phyloP scores from a whole-genome alignment of 2,797 vertebrate species.

The Sylvilagus floridanus region DNA sequence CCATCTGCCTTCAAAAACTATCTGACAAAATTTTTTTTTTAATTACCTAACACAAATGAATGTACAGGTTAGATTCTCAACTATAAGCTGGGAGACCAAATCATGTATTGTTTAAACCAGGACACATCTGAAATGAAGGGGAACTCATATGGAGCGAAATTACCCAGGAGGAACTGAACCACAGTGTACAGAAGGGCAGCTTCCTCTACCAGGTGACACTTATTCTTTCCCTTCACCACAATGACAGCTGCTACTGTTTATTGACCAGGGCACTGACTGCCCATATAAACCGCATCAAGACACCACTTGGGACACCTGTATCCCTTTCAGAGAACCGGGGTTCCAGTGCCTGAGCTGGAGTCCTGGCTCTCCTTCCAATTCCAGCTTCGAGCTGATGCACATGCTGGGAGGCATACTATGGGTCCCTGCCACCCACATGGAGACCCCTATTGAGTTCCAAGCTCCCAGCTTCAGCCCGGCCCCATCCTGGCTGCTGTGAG shows the following conservation, averaged over 20 bases:
- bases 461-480: too few species aligned
- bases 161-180: not conserved
- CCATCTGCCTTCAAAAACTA: not conserved
- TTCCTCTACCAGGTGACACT: not conserved
- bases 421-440: too few species aligned
- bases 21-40: too few species aligned
- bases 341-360: too few species aligned
- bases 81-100: not conserved
- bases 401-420: too few species aligned
- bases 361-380: too few species aligned
- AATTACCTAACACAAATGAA: not conserved
- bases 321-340: too few species aligned
- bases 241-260: not conserved
- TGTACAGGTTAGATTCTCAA: not conserved
- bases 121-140: not conserved
- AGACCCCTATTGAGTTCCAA: too few species aligned
- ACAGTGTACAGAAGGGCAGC: not conserved
- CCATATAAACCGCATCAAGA: not conserved
- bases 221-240: not conserved
- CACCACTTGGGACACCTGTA: too few species aligned
- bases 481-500: too few species aligned
- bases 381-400: too few species aligned
- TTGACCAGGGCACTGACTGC: not conserved
- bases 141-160: not conserved
- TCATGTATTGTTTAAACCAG: not conserved